phyloP scores from a whole-genome alignment of 2,113 vertebrate genomes.

The Indri indri region DNA sequence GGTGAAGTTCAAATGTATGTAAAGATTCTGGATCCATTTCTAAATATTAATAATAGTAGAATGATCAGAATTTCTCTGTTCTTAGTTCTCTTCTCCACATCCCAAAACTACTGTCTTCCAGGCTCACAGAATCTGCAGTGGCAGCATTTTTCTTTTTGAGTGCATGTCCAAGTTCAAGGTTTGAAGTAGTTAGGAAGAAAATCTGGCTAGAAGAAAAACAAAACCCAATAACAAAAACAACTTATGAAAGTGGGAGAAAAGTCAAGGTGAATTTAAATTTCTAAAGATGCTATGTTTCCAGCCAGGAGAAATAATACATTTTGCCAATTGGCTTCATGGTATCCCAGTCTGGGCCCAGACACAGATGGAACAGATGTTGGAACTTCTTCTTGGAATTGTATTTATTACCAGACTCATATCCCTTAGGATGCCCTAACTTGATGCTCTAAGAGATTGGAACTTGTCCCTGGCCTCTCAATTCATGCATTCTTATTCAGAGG shows the following conservation, averaged over 20 bases:
- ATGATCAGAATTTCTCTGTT: background rate
- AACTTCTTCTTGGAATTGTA: background rate
- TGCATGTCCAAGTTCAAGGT: background rate
- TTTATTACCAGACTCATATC: background rate
- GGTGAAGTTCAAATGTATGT: background rate
- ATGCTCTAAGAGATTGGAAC: background rate
- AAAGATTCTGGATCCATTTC: background rate
- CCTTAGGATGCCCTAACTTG: background rate
- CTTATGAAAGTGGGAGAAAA: background rate
- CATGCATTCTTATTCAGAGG: background rate
- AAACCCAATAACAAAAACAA: background rate
- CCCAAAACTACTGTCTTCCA: background rate
- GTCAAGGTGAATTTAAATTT: conserved; percentile 47
- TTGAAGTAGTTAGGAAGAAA: background rate
- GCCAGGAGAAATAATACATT: background rate
- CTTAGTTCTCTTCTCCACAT: background rate
- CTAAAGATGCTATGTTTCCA: background rate
- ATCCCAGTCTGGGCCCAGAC: background rate
- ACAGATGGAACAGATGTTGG: background rate
- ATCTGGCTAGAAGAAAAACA: background rate
- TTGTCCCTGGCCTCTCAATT: background rate
- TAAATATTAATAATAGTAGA: background rate
- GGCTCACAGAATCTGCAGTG: background rate
- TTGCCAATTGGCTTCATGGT: conserved; percentile 33
- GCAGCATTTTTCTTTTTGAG: background rate